Base-by-base conservation (phyloP, 2,888 invertebrate genomes). In the Caenorhabditis parvicauda region DNA sequence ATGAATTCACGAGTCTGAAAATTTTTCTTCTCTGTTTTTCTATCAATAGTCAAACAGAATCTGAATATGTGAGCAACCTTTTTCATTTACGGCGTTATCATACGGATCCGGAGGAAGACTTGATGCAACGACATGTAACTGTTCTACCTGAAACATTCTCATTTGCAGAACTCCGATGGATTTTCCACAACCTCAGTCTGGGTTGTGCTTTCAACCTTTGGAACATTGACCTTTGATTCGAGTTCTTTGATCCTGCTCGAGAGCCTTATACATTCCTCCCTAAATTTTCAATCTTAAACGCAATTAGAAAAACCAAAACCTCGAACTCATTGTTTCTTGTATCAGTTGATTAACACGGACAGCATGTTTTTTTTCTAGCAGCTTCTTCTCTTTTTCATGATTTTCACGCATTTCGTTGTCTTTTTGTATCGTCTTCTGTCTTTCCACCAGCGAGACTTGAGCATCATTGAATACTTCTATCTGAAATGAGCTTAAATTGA, bases 301-400 rank as follows among this genome's bases (percentile, higher is more conserved):
- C 29, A 45, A 42, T 17, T 42, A 35, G 21, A 12, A 35, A 22
- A 25, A 22, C 3, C 22, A 21, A 22, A 4, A 72, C 72, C 75
- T 68, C 3, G 76, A 72, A 35, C 70, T 66, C 56, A 77, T 68
- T 2, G 75, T 75, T 43, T 79, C 79, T 41, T 77, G 76, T 27
- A 74, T 64, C 12, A 79, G 66, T 45, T 79, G 79, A 39, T 75
- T 69, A 2, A 79, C 77, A 0, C 76, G 56, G 12, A 76, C 67
- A 6, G 74, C 77, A 48, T 78, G 77, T 38, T 69, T 68, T 43
- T 72, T 75, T 24, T 75, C 66, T 51, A 75, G 57, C 35, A 62
- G 44, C 39, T 74, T 69, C 51, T 70, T 75, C 52, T 79, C 79
- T 43, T 53, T 66, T 39, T 70, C 70, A 12, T 52, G 64, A 66